Percentiles rank a stretch among this genome's conserved stretches.
These are phyloP conservation scores for Unio pictorum DNA, from an alignment of 2,888 invertebrate species.

Conservation along the genomic window DNA sequence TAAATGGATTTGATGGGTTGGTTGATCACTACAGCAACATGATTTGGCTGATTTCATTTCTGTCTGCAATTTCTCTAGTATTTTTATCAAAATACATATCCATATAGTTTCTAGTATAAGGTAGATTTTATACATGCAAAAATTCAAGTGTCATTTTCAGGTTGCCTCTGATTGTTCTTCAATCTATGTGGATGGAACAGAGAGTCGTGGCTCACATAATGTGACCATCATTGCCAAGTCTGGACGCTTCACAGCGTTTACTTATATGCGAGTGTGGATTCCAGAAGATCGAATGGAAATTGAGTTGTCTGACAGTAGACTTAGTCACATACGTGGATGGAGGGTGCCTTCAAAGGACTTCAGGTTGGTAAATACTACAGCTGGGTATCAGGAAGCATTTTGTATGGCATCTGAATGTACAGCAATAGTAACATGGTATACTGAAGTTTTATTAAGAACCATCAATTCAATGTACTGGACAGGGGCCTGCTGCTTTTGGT, in stretches of 20 bases:
- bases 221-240: slow-evolving; percentile 88
- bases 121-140: background rate
- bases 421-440: no score
- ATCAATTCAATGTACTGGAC: no score
- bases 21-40: no score
- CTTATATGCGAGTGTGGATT: slow-evolving; percentile 96
- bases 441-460: no score
- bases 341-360: slow-evolving; percentile 78
- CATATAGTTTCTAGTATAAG: background rate
- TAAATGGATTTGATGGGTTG: no score
- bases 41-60: no score
- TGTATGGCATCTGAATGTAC: no score
- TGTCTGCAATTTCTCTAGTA: no score
- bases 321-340: slow-evolving; percentile 96
- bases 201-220: slow-evolving; percentile 93
- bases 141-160: slow-evolving; percentile 73
- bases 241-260: slow-evolving; percentile 83
- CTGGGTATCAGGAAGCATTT: no score
- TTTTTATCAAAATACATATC: no score
- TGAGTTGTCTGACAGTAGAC: slow-evolving; percentile 87
- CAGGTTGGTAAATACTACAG: no score
- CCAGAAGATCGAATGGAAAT: slow-evolving; percentile 94
- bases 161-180: slow-evolving; percentile 96
- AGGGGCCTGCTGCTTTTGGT: no score
- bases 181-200: slow-evolving; percentile 96